Evolutionary conservation across 2,113 vertebrate genomes (phyloP).

Genomic region (Aythya baeri): DNA sequence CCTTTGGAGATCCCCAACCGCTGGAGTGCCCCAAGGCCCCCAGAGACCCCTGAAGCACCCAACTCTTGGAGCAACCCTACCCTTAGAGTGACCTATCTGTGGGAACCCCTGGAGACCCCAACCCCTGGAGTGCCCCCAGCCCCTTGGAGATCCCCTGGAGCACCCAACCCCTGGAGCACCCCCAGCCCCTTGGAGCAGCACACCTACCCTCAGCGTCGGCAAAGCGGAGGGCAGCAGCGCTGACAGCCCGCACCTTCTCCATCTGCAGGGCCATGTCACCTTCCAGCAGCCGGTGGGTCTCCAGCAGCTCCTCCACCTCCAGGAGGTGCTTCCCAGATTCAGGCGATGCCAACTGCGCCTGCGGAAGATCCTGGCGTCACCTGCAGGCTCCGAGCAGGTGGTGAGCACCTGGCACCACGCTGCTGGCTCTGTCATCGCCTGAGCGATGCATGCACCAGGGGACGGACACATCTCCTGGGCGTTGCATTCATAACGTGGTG

Average conservation of each 20-base stretch:
- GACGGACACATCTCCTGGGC: not conserved
- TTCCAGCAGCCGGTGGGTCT: constrained; percentile 91
- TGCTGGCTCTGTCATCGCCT: not conserved
- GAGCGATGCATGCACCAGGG: not conserved
- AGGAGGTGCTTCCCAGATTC: constrained; percentile 95
- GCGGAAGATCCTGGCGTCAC: not conserved
- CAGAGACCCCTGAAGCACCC: not conserved
- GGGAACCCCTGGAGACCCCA: not conserved
- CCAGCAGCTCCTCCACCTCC: constrained; percentile 92
- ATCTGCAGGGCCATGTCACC: constrained; percentile 90
- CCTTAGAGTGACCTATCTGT: too few species aligned
- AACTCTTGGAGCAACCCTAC: not conserved
- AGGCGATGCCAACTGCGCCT: constrained; percentile 86
- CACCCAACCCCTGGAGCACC: not conserved
- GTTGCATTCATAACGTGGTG: not conserved
- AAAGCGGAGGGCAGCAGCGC: constrained; percentile 84
- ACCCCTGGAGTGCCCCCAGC: too few species aligned
- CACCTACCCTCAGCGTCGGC: constrained; percentile 84
- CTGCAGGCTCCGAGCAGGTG: too few species aligned
- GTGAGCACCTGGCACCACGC: too few species aligned
- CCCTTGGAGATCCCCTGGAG: not conserved
- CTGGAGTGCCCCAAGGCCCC: too few species aligned
- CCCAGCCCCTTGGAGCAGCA: not conserved
- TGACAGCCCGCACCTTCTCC: constrained; percentile 86
- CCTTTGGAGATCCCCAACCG: too few species aligned